Conservation (phyloP, 2,113 vertebrate genomes). For the Peromyscus californicus region DNA sequence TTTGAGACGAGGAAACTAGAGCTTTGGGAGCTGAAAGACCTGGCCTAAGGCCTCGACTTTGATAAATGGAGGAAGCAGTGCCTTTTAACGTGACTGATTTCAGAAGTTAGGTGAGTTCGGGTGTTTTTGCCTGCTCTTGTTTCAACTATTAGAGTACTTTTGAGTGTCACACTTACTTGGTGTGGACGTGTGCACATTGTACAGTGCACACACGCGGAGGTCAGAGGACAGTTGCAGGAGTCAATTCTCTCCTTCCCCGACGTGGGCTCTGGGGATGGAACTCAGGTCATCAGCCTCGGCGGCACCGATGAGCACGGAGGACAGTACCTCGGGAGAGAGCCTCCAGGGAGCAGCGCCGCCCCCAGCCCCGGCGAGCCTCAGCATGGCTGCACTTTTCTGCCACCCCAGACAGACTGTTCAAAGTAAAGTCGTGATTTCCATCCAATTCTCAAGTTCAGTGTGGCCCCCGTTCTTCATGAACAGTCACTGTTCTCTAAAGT, state of each 20-base stretch:
- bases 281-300: not conserved
- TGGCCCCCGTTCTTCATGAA: not conserved
- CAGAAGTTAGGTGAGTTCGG: not conserved
- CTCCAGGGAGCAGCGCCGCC: not conserved
- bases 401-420: not conserved
- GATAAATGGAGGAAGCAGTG: not conserved
- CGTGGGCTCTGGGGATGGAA: not conserved
- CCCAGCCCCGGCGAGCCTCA: not conserved
- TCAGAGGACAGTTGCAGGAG: not conserved
- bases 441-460: not conserved
- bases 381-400: not conserved
- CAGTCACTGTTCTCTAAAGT: not conserved
- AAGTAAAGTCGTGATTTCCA: not conserved
- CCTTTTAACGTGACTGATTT: not conserved
- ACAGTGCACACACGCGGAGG: not conserved
- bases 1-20: conserved; percentile 1
- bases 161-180: not conserved
- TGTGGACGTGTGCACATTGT: not conserved
- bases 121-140: not conserved
- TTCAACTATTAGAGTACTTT: not conserved
- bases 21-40: not conserved
- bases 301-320: not conserved
- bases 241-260: not conserved
- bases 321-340: not conserved
- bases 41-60: not conserved